Base-by-base conservation (phyloP, 2,797 vertebrate genomes). In the Anniella stebbinsi region DNA sequence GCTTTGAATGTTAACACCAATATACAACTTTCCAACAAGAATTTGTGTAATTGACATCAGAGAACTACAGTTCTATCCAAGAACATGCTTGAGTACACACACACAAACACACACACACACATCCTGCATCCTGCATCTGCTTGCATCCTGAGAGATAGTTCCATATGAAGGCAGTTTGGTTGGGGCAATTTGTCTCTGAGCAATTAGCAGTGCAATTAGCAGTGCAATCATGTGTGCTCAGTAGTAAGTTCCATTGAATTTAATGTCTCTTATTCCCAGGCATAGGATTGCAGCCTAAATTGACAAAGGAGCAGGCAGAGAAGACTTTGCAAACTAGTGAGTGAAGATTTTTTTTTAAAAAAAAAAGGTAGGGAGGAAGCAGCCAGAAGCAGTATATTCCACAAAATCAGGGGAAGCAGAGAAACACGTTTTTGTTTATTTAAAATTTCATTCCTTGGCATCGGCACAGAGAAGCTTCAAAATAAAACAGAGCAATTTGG, bases 401-500 rank as follows among this genome's bases (percentile, higher is more conserved):
- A 51, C 30, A 87, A 87, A 63, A 38, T n/a, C 60, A 48, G 48
- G 6, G 17, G 13, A 48, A 33, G 18, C 1, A 78, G 41, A 78
- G 30, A 77, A 45, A 6, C 51, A 10, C 48, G 5, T 80, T 51
- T 80, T 45, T 45, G 1, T 45, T 45, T 36, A 3, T 84, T n/a
- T 48, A 70, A 70, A 45, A 48, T 48, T 45, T 45, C 81, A 25
- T 67, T 15, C 23, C 63, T n/a, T 84, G 28, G 36, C 13, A 30
- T 67, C 51, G 57, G 18, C 54, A 36, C 38, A 82, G 30, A 75
- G 18, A 38, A 48, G 15, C 45, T 10, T 88, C 28, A 80, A 88
- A 80, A 80, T 38, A 67, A 38, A 87, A 85, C 73, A 33, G 12
- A 86, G 48, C 28, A 77, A 86, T 70, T 80, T 38, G n/a, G n/a